phyloP scores from a whole-genome alignment of 2,888 invertebrate genomes.

The Sinodicranocentrus sp. region DNA sequence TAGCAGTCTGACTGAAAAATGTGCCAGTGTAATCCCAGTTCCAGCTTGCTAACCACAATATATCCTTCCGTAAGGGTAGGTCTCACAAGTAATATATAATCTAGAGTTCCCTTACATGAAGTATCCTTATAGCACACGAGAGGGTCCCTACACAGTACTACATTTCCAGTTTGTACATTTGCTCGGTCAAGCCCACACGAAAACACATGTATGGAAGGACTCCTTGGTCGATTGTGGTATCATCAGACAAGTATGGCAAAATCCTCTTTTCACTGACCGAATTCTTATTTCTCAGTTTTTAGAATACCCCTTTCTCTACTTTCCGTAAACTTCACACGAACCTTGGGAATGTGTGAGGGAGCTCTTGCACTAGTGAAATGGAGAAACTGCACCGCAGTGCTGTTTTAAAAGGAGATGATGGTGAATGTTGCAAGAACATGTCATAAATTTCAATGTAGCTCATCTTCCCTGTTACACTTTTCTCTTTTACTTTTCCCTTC shows the following conservation, averaged over 20 bases:
- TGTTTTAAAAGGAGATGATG: conserved; percentile 35
- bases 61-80: not conserved
- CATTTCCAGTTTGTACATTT: not conserved
- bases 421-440: conserved; percentile 14
- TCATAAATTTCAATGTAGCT: conserved; percentile 61
- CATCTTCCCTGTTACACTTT: conserved; percentile 6
- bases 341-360: not conserved
- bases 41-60: not conserved
- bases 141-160: no score
- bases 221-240: not conserved
- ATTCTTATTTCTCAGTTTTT: conserved; percentile 17
- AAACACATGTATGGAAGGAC: no score
- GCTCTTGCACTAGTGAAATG: not conserved
- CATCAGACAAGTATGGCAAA: not conserved
- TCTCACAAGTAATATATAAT: no score
- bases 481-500: not conserved
- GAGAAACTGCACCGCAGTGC: conserved; percentile 2
- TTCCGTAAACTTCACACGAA: conserved; percentile 17
- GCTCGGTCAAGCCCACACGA: not conserved
- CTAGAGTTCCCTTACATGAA: not conserved
- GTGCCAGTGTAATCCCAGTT: not conserved
- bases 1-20: no score
- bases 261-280: conserved; percentile 9
- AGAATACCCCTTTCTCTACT: conserved; percentile 10
- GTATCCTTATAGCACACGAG: no score